Base-by-base conservation (phyloP, 1,140 invertebrate genomes). In the Calliphora vicina region DNA sequence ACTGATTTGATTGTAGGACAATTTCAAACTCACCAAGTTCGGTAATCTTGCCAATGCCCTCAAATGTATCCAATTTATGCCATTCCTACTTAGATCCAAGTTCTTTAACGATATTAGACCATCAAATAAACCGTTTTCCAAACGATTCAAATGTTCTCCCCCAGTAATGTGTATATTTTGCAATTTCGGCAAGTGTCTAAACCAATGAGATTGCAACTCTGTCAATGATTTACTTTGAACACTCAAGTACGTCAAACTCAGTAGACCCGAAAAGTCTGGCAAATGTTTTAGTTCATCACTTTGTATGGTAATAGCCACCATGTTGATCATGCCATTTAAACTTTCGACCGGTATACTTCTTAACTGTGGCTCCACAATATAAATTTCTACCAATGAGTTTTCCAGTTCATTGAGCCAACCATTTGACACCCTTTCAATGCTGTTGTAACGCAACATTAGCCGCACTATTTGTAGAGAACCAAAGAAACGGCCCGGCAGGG, bases 271-370 rank as follows among this genome's bases (percentile, higher is more conserved):
- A 81, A 96, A 94, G 67, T 92, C 91, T 0, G 96, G 95, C 82
- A 96, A 88, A 82, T 95, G 92, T 86, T 95, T 96, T 83, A 97
- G 91, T 78, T 93, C 92, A 82, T 94, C 93, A 9, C 95, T 95
- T 87, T 96, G 94, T 83, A 97, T 92, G 0, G 96, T 97, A 42
- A 97, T 92, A 0, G 96, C 96, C 91, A 97, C 95, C 35, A 97
- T 91, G 85, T 94, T 94, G 83, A 94, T 93, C 82, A 97, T 91
- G 84, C 94, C 94, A 83, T 94, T 93, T 4, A 97, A 91, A 86
- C 95, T 95, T 87, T 97, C 95, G 1, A 94, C 92, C 0, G 96
- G 96, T 45, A 97, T 91, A 85, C 94, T 96, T 35, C 94, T 92
- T 29, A 97, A 89, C 85, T 95, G 94, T 12, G 96, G 95, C 90